Evolutionary conservation across 2,888 invertebrate species (phyloP).

Genomic region (Tridacna crocea): DNA sequence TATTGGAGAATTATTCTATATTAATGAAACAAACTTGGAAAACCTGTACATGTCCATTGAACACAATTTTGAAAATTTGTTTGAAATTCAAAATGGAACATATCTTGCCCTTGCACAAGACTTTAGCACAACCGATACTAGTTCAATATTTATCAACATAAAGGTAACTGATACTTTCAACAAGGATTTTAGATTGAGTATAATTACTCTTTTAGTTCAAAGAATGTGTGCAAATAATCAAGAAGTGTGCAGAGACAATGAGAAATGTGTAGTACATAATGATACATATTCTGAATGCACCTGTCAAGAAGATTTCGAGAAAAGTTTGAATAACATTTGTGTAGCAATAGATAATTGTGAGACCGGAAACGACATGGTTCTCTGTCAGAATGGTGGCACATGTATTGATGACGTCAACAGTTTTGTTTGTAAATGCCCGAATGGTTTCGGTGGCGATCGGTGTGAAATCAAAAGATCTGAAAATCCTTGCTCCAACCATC

Average conservation of each 20-base stretch:
- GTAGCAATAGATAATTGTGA: constrained; percentile 62
- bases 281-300: constrained; percentile 55
- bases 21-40: constrained; percentile 45
- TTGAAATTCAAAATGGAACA: constrained; percentile 61
- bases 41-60: constrained; percentile 58
- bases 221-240: constrained; percentile 47
- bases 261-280: constrained; percentile 58
- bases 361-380: neutral
- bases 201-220: constrained; percentile 52
- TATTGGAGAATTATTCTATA: constrained; percentile 61
- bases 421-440: constrained; percentile 63
- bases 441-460: constrained; percentile 57
- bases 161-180: constrained; percentile 62
- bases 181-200: constrained; percentile 51
- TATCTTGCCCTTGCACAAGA: constrained; percentile 55
- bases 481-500: constrained; percentile 54
- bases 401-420: constrained; percentile 57
- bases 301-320: constrained; percentile 64
- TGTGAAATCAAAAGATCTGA: constrained; percentile 60
- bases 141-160: constrained; percentile 58
- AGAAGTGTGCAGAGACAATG: constrained; percentile 61
- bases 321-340: constrained; percentile 60
- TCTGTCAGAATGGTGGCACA: constrained; percentile 48
- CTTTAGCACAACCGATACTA: constrained; percentile 45
- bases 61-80: constrained; percentile 56